Percentiles rank a stretch among this genome's conserved stretches.
Conservation (phyloP, 2,888 invertebrate genomes). For the Lochmaea crataegi region DNA sequence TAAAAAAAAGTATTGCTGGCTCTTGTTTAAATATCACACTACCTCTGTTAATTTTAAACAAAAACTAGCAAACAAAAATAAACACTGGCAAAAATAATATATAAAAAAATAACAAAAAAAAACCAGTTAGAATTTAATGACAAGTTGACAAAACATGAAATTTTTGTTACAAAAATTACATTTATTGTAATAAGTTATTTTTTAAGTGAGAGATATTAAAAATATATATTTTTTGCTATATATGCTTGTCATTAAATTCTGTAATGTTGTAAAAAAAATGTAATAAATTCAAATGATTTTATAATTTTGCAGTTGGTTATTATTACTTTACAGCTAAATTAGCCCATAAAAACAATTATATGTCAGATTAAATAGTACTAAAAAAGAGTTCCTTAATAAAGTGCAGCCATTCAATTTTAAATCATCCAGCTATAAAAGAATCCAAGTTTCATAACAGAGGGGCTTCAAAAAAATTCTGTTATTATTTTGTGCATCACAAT, state of each 20-base stretch:
- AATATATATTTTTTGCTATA: neutral
- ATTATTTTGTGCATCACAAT: too few species aligned
- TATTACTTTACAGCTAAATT: neutral
- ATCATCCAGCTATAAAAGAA: neutral
- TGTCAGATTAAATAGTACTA: neutral
- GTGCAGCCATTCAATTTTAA: neutral
- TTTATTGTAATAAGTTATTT: too few species aligned
- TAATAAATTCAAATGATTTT: neutral
- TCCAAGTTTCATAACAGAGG: too few species aligned
- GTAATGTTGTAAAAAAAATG: neutral
- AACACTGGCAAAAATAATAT: neutral
- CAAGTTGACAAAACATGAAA: neutral
- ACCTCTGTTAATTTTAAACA: neutral
- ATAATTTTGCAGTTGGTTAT: neutral
- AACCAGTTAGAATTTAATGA: neutral
- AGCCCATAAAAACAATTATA: neutral
- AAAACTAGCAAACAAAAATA: slow-evolving; percentile 1
- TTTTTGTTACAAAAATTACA: too few species aligned
- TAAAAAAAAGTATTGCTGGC: neutral
- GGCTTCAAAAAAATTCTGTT: too few species aligned
- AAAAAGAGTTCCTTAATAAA: neutral
- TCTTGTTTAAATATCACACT: neutral
- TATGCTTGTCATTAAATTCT: slow-evolving; percentile 1
- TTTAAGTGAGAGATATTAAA: neutral
- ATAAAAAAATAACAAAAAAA: neutral